A percentile compares a stretch with the other conserved stretches of the same genome.
These are phyloP conservation scores for Apaloderma vittatum DNA, from an alignment of 2,113 vertebrate species.

Conservation along the genomic window DNA sequence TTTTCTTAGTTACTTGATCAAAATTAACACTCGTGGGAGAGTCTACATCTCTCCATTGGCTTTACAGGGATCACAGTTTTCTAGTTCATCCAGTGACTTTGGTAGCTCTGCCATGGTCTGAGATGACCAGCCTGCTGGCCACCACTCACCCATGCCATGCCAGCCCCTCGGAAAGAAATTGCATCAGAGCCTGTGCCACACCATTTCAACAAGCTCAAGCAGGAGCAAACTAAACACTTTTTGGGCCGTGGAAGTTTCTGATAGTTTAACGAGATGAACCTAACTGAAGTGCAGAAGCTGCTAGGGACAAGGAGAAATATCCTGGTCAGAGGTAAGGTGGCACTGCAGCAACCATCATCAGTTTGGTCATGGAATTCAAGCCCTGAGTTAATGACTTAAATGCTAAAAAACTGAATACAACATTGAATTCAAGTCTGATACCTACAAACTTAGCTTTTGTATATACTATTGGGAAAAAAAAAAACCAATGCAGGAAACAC, in stretches of 20 bases:
- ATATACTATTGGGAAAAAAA: not conserved
- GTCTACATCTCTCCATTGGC: not conserved
- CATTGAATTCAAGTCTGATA: not conserved
- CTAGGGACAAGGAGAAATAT: not conserved
- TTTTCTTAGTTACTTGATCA: not conserved
- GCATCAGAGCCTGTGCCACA: not conserved
- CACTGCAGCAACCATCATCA: not conserved
- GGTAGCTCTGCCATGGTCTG: not conserved
- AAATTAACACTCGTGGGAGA: not conserved
- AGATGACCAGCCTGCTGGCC: not conserved
- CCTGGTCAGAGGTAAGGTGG: not conserved
- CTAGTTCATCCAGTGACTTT: not conserved
- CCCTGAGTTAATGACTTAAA: not conserved
- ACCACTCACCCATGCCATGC: not conserved
- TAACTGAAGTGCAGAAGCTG: not conserved
- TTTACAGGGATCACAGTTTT: not conserved
- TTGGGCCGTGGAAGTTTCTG: not conserved
- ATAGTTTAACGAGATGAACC: not conserved
- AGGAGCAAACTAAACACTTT: not conserved
- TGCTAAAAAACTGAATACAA: not conserved
- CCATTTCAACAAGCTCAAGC: not conserved
- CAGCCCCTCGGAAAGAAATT: not conserved
- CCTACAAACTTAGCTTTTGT: not conserved
- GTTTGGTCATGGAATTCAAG: not conserved
- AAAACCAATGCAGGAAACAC: not conserved